Conservation (phyloP, 2,113 vertebrate genomes). For the Elephas maximus region DNA sequence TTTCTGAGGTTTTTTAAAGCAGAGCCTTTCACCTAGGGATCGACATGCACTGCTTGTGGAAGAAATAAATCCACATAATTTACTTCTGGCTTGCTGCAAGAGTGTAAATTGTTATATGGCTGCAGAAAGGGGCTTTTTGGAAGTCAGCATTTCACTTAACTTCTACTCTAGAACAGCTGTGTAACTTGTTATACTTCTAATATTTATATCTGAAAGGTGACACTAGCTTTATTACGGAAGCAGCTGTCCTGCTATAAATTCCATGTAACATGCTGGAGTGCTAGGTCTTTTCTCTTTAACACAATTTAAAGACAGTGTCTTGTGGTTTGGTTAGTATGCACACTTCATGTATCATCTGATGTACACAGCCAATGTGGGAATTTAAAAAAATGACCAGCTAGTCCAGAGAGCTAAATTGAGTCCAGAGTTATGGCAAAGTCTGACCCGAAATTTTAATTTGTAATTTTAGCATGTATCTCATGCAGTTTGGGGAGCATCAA, state of each 20-base stretch:
- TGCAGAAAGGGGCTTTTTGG: constrained; percentile 32
- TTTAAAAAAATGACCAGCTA: constrained; percentile 45
- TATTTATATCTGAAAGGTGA: constrained; percentile 55
- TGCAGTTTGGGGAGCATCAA: constrained; percentile 77
- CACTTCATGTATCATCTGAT: constrained; percentile 59
- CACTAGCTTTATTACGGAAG: constrained; percentile 39
- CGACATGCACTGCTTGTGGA: background rate
- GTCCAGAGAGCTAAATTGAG: constrained; percentile 70
- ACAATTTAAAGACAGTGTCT: background rate
- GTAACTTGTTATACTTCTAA: background rate
- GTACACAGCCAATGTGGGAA: constrained; percentile 60
- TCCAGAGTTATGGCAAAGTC: constrained; percentile 67
- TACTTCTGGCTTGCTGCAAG: constrained; percentile 50
- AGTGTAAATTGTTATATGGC: background rate
- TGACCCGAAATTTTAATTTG: constrained; percentile 76
- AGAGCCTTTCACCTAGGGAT: constrained; percentile 50
- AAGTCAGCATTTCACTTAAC: constrained; percentile 37
- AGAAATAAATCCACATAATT: constrained; percentile 45
- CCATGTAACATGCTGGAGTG: constrained; percentile 44
- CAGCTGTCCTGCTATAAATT: constrained; percentile 50
- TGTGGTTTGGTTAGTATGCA: constrained; percentile 51
- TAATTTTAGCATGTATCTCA: constrained; percentile 68
- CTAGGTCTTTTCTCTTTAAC: constrained; percentile 52
- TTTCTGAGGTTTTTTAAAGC: background rate
- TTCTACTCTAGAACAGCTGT: background rate